phyloP scores from a whole-genome alignment of 1,140 invertebrate species.

The Cydia strobilella region DNA sequence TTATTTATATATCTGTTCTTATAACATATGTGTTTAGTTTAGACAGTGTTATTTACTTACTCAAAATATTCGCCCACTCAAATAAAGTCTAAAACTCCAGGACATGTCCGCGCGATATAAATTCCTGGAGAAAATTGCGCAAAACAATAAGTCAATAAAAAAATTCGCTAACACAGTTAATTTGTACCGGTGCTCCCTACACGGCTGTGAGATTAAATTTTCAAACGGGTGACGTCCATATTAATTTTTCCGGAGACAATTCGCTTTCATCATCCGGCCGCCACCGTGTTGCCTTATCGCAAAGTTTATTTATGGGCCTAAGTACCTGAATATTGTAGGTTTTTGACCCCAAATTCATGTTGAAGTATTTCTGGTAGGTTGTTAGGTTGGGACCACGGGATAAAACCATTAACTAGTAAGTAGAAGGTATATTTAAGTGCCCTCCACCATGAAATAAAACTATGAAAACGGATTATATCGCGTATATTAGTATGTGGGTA shows the following conservation, averaged over 20 bases:
- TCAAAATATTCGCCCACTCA: not conserved
- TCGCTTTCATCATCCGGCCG: slow-evolving; percentile 46
- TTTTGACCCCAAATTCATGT: slow-evolving; percentile 14
- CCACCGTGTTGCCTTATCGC: slow-evolving; percentile 45
- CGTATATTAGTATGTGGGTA: too few relatives aligned
- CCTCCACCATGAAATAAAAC: too few relatives aligned
- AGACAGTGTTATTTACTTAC: not conserved
- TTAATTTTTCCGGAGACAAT: slow-evolving; percentile 59
- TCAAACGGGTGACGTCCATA: slow-evolving; percentile 52
- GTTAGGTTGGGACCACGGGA: not conserved
- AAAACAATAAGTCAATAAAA: slow-evolving; percentile 43
- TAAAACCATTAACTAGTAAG: not conserved
- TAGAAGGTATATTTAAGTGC: too few relatives aligned
- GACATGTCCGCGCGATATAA: not conserved
- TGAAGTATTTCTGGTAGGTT: not conserved
- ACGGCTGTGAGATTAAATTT: slow-evolving; percentile 64
- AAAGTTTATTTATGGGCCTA: slow-evolving; percentile 41
- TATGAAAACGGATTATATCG: too few relatives aligned
- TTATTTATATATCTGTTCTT: too few relatives aligned
- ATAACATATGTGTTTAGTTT: too few relatives aligned
- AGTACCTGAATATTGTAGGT: slow-evolving; percentile 35
- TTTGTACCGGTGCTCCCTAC: slow-evolving; percentile 51
- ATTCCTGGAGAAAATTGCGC: slow-evolving; percentile 41
- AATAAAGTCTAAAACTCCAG: not conserved
- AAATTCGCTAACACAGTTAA: slow-evolving; percentile 51